Percentiles rank a stretch among this genome's conserved stretches.
Conservation (phyloP, 2,113 vertebrate species). For the Plestiodon gilberti region DNA sequence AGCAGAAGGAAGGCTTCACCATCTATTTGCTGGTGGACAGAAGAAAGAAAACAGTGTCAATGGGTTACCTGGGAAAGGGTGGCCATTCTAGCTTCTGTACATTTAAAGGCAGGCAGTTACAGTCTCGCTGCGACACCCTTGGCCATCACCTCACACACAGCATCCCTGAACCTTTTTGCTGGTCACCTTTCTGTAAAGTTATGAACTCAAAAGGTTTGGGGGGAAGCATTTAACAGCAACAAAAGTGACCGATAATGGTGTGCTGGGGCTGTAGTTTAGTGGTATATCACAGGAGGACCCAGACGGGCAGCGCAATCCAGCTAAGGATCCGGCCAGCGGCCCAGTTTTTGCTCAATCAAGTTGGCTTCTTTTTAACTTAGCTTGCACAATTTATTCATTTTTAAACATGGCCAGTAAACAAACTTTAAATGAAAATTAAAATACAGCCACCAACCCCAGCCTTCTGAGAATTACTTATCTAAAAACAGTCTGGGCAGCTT, state of each 20-base stretch:
- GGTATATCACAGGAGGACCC: neutral
- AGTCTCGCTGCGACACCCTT: neutral
- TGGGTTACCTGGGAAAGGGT: neutral
- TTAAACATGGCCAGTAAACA: neutral
- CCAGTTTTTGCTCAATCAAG: conserved; percentile 20
- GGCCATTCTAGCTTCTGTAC: neutral
- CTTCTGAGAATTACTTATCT: conserved; percentile 48
- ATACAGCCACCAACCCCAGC: neutral
- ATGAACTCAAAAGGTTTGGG: neutral
- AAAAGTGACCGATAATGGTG: neutral
- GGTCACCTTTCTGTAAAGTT: neutral
- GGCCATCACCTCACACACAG: neutral
- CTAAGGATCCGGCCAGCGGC: neutral
- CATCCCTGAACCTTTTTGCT: neutral
- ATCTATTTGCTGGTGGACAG: conserved; percentile 85
- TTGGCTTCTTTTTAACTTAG: conserved; percentile 45
- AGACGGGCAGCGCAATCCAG: too few species aligned
- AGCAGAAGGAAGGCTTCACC: conserved; percentile 93
- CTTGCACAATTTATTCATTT: conserved; percentile 57
- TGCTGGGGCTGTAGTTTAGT: neutral
- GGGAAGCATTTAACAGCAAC: neutral
- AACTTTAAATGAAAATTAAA: conserved; percentile 14
- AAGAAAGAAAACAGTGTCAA: conserved; percentile 3
- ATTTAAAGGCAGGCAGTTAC: neutral
- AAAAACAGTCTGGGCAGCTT: conserved; percentile 9